Evolutionary conservation across 1,140 invertebrate genomes (phyloP).

Genomic region (Neomicropteryx cornuta): DNA sequence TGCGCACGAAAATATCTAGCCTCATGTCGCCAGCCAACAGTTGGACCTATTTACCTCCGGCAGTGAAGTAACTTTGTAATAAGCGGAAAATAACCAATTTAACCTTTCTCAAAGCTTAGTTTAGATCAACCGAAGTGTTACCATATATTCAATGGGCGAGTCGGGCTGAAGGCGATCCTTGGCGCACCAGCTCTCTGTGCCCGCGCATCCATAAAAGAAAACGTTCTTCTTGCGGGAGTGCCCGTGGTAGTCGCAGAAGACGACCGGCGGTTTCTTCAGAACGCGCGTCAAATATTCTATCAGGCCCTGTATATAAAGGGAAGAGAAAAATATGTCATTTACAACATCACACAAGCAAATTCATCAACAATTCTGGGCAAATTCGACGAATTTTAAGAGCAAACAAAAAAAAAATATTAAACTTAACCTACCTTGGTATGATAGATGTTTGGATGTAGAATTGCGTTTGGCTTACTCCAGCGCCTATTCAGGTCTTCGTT

Average conservation of each 20-base stretch:
- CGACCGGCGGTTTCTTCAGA: constrained; percentile 47
- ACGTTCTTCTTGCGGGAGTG: constrained; percentile 83
- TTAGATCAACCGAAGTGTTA: too few relatives aligned
- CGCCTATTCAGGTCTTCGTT: constrained; percentile 73
- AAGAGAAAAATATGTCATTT: not conserved
- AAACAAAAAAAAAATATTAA: too few relatives aligned
- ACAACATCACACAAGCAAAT: too few relatives aligned
- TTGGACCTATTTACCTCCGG: too few relatives aligned
- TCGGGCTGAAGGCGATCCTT: constrained; percentile 42
- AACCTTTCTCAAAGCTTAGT: too few relatives aligned
- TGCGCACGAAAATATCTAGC: too few relatives aligned
- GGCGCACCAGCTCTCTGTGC: constrained; percentile 49
- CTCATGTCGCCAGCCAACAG: too few relatives aligned
- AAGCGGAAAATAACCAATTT: too few relatives aligned
- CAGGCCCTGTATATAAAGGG: constrained; percentile 35
- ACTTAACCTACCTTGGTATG: constrained; percentile 56
- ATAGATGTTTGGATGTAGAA: constrained; percentile 72
- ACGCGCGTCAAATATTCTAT: constrained; percentile 52
- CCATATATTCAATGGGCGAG: constrained; percentile 47
- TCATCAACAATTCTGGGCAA: too few relatives aligned
- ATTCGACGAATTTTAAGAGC: too few relatives aligned
- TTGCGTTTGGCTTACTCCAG: constrained; percentile 63
- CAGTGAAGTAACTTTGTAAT: too few relatives aligned
- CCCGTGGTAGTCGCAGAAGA: constrained; percentile 86
- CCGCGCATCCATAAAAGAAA: constrained; percentile 81